These are phyloP conservation scores for Allobates femoralis DNA, from an alignment of 2,797 vertebrate genomes.

Conservation along the genomic window DNA sequence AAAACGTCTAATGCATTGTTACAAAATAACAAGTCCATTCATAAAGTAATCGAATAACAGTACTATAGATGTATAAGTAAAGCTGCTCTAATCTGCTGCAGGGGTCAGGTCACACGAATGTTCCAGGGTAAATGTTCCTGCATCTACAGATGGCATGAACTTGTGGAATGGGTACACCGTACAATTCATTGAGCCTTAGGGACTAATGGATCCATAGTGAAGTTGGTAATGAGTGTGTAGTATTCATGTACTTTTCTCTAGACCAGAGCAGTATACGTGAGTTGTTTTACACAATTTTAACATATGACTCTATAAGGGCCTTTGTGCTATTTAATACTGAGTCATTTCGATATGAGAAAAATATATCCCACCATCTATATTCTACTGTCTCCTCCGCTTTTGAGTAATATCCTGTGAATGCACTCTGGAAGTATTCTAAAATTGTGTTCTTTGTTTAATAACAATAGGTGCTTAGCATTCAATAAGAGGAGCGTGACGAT, in stretches of 20 bases:
- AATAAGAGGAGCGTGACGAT: constrained; percentile 63
- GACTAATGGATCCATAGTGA: not conserved
- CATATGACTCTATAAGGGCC: not conserved
- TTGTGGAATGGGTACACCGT: not conserved
- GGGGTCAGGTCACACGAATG: not conserved
- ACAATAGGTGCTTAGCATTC: constrained; percentile 57
- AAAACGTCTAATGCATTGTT: too few species aligned
- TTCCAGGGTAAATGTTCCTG: not conserved
- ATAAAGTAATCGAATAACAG: too few species aligned
- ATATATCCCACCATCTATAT: constrained; percentile 38
- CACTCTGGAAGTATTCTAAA: constrained; percentile 59
- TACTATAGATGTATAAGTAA: too few species aligned
- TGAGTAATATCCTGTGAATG: constrained; percentile 59
- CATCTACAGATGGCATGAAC: not conserved
- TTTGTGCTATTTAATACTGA: not conserved
- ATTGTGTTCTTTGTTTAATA: constrained; percentile 51
- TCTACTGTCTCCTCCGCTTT: constrained; percentile 56
- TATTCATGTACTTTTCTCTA: not conserved
- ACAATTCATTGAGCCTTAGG: not conserved
- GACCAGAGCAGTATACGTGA: not conserved
- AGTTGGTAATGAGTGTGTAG: not conserved
- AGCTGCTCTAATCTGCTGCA: too few species aligned
- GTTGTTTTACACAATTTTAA: not conserved
- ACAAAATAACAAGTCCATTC: too few species aligned
- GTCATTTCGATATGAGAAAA: not conserved